Evolutionary conservation across 2,113 vertebrate species (phyloP), one percentile per base, ranked within the genome.

Genomic region (Apteryx owenii): DNA sequence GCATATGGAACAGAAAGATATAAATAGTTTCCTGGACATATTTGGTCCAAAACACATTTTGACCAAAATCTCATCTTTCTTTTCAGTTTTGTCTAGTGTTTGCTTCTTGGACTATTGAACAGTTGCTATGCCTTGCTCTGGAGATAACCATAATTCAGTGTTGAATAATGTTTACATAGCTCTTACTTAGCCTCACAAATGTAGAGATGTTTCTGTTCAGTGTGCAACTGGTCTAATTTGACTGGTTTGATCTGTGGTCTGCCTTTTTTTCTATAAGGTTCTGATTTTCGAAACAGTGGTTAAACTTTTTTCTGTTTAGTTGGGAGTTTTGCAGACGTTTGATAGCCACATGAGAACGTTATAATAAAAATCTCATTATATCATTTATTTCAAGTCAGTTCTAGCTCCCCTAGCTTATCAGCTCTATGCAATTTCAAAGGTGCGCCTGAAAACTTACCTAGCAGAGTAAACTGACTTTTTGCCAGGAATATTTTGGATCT

Each of bases 361-460:
- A 28, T 53, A 88, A 69, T 73, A 88, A 81, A 86, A 93, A 58
- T 60, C 7, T 1, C 9, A 16, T 90, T 20, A 33, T 8, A 6
- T 17, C 0, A 0, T 40, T 16, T 58, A 6, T 77, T 77, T 38
- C 72, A 58, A 51, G 15, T 54, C 6, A 3, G 64, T 42, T 90
- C 33, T 88, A 4, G 1, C 65, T 92, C 50, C 58, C 77, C 8
- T 12, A 91, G 58, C 72, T 38, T 78, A 54, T 88, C 25, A 50
- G 56, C 91, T 98, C 54, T 80, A 89, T 19, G 9, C 50, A 5
- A 1, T 76, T 97, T 96, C 16, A 21, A 87, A 81, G 58, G 17
- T 65, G 73, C 21, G 72, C 62, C 72, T 93, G 76, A 87, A 75
- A 96, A 78, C 72, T 48, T 72, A 70, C 42, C 83, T 94, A 68